Percentiles rank a stretch among this genome's conserved stretches.
These are phyloP conservation scores for Chamaea fasciata DNA, from an alignment of 2,113 vertebrate species.

Conservation along the genomic window DNA sequence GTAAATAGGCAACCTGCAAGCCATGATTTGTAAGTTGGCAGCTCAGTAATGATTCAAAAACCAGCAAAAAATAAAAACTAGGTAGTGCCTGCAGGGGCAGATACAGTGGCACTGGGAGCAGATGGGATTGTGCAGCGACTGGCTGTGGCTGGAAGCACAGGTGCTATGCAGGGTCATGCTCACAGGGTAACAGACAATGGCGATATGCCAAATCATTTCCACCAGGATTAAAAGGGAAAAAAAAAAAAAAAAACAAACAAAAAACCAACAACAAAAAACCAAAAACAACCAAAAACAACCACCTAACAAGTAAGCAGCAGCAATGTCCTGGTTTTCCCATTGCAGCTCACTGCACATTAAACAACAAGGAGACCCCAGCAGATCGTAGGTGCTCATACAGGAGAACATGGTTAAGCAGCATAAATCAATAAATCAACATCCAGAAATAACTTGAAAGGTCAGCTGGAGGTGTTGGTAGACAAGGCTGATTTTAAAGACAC, in stretches of 20 bases:
- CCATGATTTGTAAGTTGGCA: background rate
- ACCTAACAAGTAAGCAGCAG: background rate
- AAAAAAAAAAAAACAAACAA: background rate
- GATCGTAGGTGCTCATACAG: background rate
- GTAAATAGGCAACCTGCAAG: background rate
- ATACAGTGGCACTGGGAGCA: fast-evolving
- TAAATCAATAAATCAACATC: background rate
- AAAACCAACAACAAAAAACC: too few relatives aligned
- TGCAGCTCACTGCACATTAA: background rate
- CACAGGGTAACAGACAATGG: background rate
- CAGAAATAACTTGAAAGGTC: background rate
- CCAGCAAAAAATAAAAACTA: background rate
- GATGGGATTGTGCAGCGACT: background rate
- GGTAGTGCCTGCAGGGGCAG: background rate
- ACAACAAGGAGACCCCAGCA: background rate
- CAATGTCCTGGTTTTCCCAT: background rate
- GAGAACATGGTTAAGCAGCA: background rate
- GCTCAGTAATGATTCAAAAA: background rate
- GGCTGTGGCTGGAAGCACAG: background rate
- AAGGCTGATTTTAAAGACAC: background rate
- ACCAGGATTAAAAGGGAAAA: background rate
- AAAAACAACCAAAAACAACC: background rate
- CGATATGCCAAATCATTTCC: background rate
- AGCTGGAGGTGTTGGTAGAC: background rate
- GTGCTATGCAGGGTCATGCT: background rate